Percentiles rank a stretch among this genome's conserved stretches.
phyloP scores from a whole-genome alignment of 2,113 vertebrate species.

The Bubalus kerabau region DNA sequence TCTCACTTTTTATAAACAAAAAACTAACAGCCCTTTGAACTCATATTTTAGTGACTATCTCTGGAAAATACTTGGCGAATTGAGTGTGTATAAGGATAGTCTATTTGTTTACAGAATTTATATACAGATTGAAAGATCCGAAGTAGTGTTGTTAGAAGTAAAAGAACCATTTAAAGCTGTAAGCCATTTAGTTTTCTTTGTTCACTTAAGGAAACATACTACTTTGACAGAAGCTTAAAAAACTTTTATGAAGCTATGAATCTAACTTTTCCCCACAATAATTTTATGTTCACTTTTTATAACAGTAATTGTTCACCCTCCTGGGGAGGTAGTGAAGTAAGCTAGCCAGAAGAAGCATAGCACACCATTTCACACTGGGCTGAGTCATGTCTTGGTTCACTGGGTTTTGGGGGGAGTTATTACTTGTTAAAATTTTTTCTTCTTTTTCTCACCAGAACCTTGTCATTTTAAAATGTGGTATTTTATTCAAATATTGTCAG shows the following conservation, averaged over 20 bases:
- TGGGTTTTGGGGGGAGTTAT: neutral
- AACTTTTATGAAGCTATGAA: neutral
- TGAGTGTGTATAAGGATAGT: neutral
- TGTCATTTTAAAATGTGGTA: neutral
- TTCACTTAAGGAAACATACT: neutral
- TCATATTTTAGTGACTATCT: neutral
- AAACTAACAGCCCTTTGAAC: neutral
- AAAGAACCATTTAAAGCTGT: neutral
- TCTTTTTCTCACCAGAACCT: neutral
- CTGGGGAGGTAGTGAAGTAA: neutral
- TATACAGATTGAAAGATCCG: neutral
- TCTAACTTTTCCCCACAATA: neutral
- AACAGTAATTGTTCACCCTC: neutral
- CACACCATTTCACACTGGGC: neutral
- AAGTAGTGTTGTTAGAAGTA: neutral
- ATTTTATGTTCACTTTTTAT: neutral
- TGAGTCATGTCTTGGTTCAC: neutral
- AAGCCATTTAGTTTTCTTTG: neutral
- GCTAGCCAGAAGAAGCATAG: neutral
- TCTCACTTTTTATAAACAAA: neutral
- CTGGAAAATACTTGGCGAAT: neutral
- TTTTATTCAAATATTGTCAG: constrained; percentile 17
- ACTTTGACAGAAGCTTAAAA: neutral
- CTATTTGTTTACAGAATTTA: neutral
- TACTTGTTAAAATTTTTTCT: neutral